These are phyloP conservation scores for Channa striata DNA, from an alignment of 2,797 vertebrate species.

Conservation along the genomic window DNA sequence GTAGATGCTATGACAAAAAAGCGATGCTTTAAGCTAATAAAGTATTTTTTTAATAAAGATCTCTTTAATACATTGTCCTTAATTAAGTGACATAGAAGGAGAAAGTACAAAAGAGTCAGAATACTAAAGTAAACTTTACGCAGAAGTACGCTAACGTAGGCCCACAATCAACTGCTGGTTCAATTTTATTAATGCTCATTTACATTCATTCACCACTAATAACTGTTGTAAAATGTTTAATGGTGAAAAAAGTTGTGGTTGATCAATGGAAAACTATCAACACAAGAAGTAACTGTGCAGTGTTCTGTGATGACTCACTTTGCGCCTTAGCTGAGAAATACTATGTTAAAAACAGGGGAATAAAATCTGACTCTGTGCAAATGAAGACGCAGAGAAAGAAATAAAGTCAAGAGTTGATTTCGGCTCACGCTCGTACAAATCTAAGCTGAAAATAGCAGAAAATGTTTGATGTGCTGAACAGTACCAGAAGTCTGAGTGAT, in stretches of 20 bases:
- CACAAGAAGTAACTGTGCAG: background rate
- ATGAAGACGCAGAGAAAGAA: conserved; percentile 2
- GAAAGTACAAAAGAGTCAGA: background rate
- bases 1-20: too few relatives aligned
- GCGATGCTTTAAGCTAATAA: too few relatives aligned
- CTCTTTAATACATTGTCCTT: too few relatives aligned
- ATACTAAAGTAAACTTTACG: background rate
- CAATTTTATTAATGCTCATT: background rate
- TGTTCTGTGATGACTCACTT: conserved; percentile 13
- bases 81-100: background rate
- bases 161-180: background rate
- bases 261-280: conserved; percentile 3
- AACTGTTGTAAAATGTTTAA: too few relatives aligned
- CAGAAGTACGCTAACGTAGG: background rate
- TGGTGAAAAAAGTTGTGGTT: background rate
- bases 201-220: too few relatives aligned
- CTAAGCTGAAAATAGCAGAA: conserved; percentile 39
- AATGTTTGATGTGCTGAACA: conserved; percentile 46
- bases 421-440: conserved; percentile 25
- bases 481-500: conserved; percentile 50
- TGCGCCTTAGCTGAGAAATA: background rate
- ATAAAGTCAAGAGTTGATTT: conserved; percentile 30
- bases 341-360: background rate
- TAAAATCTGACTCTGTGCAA: conserved; percentile 14
- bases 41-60: too few relatives aligned